Evolutionary conservation across 1,140 invertebrate genomes (phyloP), one percentile per base, ranked within the genome.

Genomic region (Drosophila athabasca): DNA sequence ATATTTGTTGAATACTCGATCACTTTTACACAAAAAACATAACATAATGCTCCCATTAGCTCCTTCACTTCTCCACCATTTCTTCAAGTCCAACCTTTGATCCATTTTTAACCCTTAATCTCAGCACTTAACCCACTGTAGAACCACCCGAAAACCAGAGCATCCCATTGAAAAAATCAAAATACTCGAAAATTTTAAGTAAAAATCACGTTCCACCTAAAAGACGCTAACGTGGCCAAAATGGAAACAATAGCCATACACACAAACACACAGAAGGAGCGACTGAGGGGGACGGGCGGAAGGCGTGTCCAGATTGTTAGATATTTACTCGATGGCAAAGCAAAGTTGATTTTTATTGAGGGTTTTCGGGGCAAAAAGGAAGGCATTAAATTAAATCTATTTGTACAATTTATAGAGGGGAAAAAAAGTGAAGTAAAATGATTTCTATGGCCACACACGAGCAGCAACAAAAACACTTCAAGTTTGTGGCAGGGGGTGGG

Each of bases 311-410:
- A 43, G 24, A 29, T 69, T 50, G 55, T 29, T 44, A 48, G 53
- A 78, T 76, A 72, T 67, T 64, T 64, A 64, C 60, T 67, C 46
- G 44, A 51, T 8, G 22, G 19, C 39, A 65, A 62, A 70, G 69
- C 59, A 64, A 60, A 87, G 65, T 87, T 87, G 82, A 88, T 85
- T 88, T 75, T 82, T 85, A 85, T 85, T 88, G 83, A 41, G 52
- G 15, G 39, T 13, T 39, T 39, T 13, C 11, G 13, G 13, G 11
- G 35, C 35, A 39, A 55, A 26, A 57, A 53, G 57, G 61, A 54
- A 35, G 74, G 82, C 83, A 70, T 88, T 85, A 88, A 88, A 87
- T 88, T 69, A 78, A 82, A 87, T 87, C 80, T 82, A 82, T 78
- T 70, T 82, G 74, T 68, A 78, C 82, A 88, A 88, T 88, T 78